Base-by-base conservation (phyloP, 1,140 invertebrate species). In the Aradophagus sp. region DNA sequence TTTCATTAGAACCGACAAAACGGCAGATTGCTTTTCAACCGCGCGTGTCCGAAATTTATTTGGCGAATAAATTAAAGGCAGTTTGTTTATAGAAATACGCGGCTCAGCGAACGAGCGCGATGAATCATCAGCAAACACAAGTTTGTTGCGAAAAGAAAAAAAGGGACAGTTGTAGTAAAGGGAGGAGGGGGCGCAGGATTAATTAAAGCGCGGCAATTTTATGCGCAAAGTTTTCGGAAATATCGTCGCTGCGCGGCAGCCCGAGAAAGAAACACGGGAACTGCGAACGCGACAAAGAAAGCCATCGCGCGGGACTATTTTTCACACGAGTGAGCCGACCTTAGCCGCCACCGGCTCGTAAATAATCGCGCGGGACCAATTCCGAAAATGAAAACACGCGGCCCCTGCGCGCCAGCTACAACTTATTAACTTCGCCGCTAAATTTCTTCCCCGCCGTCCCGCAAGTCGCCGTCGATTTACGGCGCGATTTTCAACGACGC, bases 301-400 rank as follows among this genome's bases (percentile, higher is more conserved):
- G 41, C 44, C 62, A 63, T 52, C 56, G 55, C 39, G 42, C 38
- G 36, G 12, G 12, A 36, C 23, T 16, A 62, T 47, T 61, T 66
- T 52, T 63, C 39, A 29, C 7, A n/a, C 6, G n/a, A n/a, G n/a
- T n/a, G n/a, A n/a, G n/a, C 20, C 50, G 34, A 31, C 41, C 55
- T 53, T 52, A 41, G 16, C n/a, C 23, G 32, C 27, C 34, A 12
- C 27, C 34, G n/a, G 50, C 56, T 58, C 69, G 58, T 73, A 73
- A 73, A 66, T 73, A 73, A 67, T 17, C 55, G 32, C 38, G 44
- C 52, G 42, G 50, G 56, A 52, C 69, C 61, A 72, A 66, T 72
- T 62, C 50, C 61, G 61, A 72, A 72, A 72, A 66, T 72, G 69
- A 66, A 72, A 72, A 72, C 69, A 72, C 45, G n/a, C 32, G 58